Base-by-base conservation (phyloP, 2,113 vertebrate species). In the Cyrtonyx montezumae region DNA sequence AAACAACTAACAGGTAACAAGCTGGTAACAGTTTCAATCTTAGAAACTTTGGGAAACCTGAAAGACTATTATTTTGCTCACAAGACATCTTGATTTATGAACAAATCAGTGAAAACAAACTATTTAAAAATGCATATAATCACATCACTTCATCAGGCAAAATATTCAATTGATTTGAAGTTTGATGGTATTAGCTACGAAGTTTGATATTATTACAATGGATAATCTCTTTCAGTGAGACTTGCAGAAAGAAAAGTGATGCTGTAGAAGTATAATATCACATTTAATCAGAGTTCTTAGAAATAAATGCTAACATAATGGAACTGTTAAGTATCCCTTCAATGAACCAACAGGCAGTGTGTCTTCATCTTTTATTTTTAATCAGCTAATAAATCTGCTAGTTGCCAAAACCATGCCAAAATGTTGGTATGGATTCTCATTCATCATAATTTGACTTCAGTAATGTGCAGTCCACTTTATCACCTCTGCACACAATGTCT, bases 341-440 rank as follows among this genome's bases (percentile, higher is more conserved):
- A 93, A 80, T 59, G 91, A 96, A 74, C 75, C 92, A 94, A 84
- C 0, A 2, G 61, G 78, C 93, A 94, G 79, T 87, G 68, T 87
- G 86, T 92, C 87, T 93, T 96, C 86, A 91, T 97, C 77, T 96
- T 95, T 95, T 96, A 94, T 94, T 97, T 96, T 93, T 94, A 90
- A 93, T 83, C 93, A 94, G 89, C 68, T 83, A 84, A 95, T 92
- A 97, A 96, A 96, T 91, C 94, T 32, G 6, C 4, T 26, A 63
- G 71, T 91, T 93, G 68, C 94, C 84, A 95, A 80, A 78, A 79
- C 61, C 73, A 36, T 49, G 36, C 43, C 34, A 13, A 91, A 96
- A 88, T 9, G 2, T 79, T 91, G 85, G 32, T 66, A 80, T 90
- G 67, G 40, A 43, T 78, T 69, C 93, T 91, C 91, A 85, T 95